phyloP scores from a whole-genome alignment of 2,888 invertebrate genomes.

The Ecdyonurus torrentis region DNA sequence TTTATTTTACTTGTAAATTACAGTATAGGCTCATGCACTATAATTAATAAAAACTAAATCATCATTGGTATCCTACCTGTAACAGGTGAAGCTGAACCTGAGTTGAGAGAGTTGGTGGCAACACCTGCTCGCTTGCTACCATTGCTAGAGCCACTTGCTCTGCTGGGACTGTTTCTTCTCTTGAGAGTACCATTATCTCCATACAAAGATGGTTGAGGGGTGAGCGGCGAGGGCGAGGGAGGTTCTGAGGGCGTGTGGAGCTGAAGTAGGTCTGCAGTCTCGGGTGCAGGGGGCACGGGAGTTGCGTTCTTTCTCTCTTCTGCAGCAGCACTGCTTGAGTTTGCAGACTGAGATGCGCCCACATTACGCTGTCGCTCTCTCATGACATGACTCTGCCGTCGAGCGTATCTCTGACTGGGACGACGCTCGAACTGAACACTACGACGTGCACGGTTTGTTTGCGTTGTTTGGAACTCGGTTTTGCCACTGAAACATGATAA shows the following conservation, averaged over 20 bases:
- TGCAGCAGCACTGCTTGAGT: background rate
- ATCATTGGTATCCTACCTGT: background rate
- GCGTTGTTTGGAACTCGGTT: conserved; percentile 95
- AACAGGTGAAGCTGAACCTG: background rate
- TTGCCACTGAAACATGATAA: conserved; percentile 48
- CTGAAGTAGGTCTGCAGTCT: background rate
- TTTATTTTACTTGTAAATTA: too few relatives aligned
- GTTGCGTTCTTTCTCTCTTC: background rate
- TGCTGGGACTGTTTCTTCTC: background rate
- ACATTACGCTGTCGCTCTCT: conserved; percentile 55
- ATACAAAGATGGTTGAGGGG: background rate
- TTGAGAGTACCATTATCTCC: background rate
- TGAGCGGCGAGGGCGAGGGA: background rate
- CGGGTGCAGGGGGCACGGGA: background rate
- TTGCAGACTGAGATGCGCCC: background rate
- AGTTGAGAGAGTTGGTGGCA: background rate
- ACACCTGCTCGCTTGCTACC: background rate
- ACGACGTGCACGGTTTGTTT: conserved; percentile 72
- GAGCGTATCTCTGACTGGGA: conserved; percentile 90
- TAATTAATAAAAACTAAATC: background rate
- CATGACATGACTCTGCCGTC: conserved; percentile 76
- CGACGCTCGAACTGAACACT: conserved; percentile 93
- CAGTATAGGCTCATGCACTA: too few relatives aligned
- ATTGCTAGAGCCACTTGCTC: background rate
- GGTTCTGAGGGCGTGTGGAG: background rate